Conservation (phyloP, 2,113 vertebrate genomes). For the Aix galericulata region DNA sequence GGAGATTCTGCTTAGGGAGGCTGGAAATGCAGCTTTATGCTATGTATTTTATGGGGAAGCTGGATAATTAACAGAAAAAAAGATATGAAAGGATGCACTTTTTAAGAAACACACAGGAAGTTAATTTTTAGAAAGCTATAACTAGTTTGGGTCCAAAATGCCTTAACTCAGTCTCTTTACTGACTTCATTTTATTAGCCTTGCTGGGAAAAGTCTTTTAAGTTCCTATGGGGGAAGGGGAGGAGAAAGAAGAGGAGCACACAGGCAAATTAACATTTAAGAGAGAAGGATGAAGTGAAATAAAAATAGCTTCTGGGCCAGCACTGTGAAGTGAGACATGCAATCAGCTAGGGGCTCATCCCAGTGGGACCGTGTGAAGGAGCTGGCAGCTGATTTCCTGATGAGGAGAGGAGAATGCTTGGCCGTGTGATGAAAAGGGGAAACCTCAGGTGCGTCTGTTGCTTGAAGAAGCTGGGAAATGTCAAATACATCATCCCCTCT, state of each 20-base stretch:
- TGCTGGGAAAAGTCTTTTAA: neutral
- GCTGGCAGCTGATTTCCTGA: neutral
- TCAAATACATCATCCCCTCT: neutral
- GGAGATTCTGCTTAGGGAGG: neutral
- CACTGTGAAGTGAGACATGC: neutral
- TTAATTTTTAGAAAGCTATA: neutral
- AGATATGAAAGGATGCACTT: neutral
- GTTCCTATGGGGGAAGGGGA: neutral
- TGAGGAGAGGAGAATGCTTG: neutral
- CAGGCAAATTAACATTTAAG: neutral
- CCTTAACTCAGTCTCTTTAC: neutral
- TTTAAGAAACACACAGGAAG: neutral
- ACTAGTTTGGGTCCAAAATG: neutral
- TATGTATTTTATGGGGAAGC: neutral
- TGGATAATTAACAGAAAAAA: neutral
- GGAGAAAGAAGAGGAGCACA: neutral
- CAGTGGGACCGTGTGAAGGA: neutral
- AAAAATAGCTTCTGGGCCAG: neutral
- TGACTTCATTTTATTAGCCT: neutral
- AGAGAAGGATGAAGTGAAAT: conserved; percentile 1
- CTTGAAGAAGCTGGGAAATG: neutral
- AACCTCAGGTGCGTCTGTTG: neutral
- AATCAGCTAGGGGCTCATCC: neutral
- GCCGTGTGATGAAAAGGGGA: neutral
- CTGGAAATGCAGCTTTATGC: too few species aligned